phyloP scores from a whole-genome alignment of 2,888 invertebrate species.

The Tethea ocularis region DNA sequence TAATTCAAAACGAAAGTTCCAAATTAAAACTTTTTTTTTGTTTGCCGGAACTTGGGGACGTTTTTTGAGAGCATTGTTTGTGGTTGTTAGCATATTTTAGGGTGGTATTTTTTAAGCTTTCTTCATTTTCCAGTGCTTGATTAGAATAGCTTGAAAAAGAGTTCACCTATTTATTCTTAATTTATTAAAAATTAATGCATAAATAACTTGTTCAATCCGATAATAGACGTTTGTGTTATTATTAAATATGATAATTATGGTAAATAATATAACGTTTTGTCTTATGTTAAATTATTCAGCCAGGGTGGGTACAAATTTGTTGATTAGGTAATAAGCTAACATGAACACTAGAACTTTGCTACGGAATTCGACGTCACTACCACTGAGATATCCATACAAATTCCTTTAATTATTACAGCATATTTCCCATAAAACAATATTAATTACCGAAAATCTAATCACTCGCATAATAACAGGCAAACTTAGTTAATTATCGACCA shows the following conservation, averaged over 20 bases:
- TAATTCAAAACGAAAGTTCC: slow-evolving; percentile 61
- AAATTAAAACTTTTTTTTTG: slow-evolving; percentile 48
- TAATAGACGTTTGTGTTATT: too few species aligned
- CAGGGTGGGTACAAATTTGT: too few species aligned
- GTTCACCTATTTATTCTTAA: too few species aligned
- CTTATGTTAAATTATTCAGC: too few species aligned
- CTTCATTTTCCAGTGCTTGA: not conserved
- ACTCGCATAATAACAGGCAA: slow-evolving; percentile 19
- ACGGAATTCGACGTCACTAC: too few species aligned
- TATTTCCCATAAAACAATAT: slow-evolving; percentile 13
- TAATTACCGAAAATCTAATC: slow-evolving; percentile 22
- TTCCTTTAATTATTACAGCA: not conserved
- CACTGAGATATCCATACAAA: not conserved
- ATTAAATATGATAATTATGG: too few species aligned
- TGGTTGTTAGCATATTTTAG: slow-evolving; percentile 18
- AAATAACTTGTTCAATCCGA: too few species aligned
- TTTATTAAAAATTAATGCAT: too few species aligned
- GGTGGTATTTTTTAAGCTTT: not conserved
- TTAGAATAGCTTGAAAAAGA: too few species aligned
- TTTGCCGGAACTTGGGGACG: slow-evolving; percentile 17
- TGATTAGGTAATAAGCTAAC: too few species aligned
- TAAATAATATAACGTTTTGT: too few species aligned
- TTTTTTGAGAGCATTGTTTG: slow-evolving; percentile 23
- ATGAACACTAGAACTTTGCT: too few species aligned
- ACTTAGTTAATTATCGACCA: slow-evolving; percentile 24